Evolutionary conservation across 2,113 vertebrate species (phyloP).

Genomic region (Sylvia atricapilla): DNA sequence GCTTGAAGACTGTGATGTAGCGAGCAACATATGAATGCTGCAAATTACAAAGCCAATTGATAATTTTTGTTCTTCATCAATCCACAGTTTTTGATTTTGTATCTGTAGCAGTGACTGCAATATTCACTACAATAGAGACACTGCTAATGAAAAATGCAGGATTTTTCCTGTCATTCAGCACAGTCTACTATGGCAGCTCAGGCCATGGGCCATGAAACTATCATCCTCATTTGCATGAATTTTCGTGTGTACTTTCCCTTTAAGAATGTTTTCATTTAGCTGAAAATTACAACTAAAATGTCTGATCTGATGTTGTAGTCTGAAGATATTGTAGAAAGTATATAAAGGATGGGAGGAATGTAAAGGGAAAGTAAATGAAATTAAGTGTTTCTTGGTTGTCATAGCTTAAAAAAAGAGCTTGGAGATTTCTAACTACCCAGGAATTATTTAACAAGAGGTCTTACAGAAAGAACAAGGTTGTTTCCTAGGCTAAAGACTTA

Average conservation of each 20-base stretch:
- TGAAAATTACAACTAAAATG: neutral
- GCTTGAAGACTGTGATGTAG: neutral
- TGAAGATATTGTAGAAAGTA: neutral
- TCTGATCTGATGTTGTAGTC: neutral
- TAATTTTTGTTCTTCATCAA: neutral
- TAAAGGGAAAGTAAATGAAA: neutral
- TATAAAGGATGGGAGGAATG: neutral
- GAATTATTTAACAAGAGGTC: neutral
- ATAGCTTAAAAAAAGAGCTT: neutral
- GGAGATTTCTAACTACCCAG: neutral
- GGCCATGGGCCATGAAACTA: neutral
- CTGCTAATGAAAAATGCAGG: neutral
- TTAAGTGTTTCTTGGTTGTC: neutral
- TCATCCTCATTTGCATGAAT: neutral
- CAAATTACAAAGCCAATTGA: neutral
- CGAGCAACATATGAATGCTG: neutral
- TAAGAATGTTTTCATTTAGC: neutral
- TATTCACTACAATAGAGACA: neutral
- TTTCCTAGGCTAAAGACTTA: neutral
- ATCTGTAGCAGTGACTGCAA: neutral
- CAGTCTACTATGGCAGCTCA: neutral
- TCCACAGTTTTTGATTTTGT: neutral
- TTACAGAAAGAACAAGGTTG: neutral
- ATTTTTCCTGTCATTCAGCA: neutral
- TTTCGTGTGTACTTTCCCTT: neutral